phyloP scores from a whole-genome alignment of 2,113 vertebrate genomes.

The Opisthocomus hoazin region DNA sequence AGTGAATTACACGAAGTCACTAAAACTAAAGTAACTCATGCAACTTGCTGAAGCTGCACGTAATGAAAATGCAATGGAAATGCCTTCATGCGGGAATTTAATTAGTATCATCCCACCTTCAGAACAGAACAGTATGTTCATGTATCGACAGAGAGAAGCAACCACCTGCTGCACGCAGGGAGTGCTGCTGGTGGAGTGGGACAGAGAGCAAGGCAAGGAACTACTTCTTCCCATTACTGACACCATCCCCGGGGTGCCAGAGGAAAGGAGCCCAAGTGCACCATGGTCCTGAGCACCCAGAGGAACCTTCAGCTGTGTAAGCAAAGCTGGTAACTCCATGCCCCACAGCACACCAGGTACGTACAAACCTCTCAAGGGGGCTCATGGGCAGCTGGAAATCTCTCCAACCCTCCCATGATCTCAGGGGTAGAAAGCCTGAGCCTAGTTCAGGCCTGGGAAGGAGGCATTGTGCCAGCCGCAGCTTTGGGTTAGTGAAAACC shows the following conservation, averaged over 20 bases:
- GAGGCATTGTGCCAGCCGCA: not conserved
- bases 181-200: not conserved
- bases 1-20: not conserved
- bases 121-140: not conserved
- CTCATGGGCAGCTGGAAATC: not conserved
- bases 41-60: not conserved
- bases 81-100: not conserved
- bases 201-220: not conserved
- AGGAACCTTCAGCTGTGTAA: not conserved
- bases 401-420: not conserved
- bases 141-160: not conserved
- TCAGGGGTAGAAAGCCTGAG: not conserved
- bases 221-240: not conserved
- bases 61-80: not conserved
- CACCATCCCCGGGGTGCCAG: not conserved
- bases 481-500: not conserved
- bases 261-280: not conserved
- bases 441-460: not conserved
- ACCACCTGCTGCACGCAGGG: no score
- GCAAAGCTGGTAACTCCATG: not conserved
- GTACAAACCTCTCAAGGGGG: not conserved
- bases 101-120: not conserved
- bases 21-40: not conserved
- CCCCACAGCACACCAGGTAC: no score
- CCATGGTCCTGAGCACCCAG: rapidly evolving